phyloP scores from a whole-genome alignment of 2,113 vertebrate species.

The Pholis gunnellus region DNA sequence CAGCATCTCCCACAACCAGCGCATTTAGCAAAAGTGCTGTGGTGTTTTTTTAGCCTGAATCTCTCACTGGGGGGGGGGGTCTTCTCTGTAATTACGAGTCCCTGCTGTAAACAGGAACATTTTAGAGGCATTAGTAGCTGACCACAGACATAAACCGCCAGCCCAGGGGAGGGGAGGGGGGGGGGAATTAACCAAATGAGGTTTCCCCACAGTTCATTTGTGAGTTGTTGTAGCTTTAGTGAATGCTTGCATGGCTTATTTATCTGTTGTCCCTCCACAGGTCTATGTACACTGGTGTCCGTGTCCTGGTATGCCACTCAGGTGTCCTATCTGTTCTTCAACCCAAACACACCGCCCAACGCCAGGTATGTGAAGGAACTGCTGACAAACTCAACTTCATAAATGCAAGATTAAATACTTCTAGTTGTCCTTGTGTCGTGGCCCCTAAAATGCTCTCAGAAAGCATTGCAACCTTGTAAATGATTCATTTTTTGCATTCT shows the following conservation, averaged over 20 bases:
- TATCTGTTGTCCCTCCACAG: slow-evolving; percentile 69
- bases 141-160: slow-evolving; percentile 52
- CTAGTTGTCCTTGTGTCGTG: not conserved
- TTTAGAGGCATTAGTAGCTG: slow-evolving; percentile 54
- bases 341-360: slow-evolving; percentile 91
- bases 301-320: slow-evolving; percentile 96
- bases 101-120: slow-evolving; percentile 75
- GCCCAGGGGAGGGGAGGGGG: slow-evolving; percentile 3
- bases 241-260: not conserved
- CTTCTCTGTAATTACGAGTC: slow-evolving; percentile 56
- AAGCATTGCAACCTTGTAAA: not conserved
- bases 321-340: slow-evolving; percentile 96
- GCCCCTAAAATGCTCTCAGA: slow-evolving; percentile 6
- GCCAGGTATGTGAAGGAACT: slow-evolving; percentile 87
- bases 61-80: slow-evolving; percentile 8
- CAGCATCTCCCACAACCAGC: not conserved
- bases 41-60: slow-evolving; percentile 40
- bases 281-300: slow-evolving; percentile 91
- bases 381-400: not conserved
- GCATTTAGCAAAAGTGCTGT: slow-evolving; percentile 22
- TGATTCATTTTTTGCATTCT: not conserved
- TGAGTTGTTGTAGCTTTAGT: not conserved
- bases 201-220: not conserved
- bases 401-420: no score
- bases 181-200: slow-evolving; percentile 19